phyloP scores from a whole-genome alignment of 1,140 invertebrate genomes.

The Hirudo medicinalis region DNA sequence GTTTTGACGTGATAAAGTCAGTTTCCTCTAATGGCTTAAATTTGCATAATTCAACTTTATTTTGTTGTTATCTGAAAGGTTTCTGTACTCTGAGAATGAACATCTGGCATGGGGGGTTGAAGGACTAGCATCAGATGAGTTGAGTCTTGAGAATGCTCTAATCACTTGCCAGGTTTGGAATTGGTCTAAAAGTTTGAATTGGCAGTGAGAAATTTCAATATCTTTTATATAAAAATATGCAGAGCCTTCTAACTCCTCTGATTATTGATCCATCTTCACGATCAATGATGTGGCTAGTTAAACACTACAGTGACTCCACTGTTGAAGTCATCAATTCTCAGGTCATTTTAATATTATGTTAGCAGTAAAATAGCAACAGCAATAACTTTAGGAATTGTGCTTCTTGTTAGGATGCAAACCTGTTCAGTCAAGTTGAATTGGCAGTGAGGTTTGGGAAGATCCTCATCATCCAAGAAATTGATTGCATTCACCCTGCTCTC shows the following conservation, averaged over 20 bases:
- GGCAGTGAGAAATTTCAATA: neutral
- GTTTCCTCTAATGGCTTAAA: too few relatives aligned
- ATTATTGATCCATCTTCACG: slow-evolving; percentile 77
- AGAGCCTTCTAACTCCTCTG: slow-evolving; percentile 53
- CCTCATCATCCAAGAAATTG: slow-evolving; percentile 69
- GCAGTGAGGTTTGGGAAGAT: slow-evolving; percentile 83
- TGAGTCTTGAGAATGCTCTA: slow-evolving; percentile 69
- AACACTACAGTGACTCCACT: slow-evolving; percentile 51
- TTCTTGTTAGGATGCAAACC: slow-evolving; percentile 51
- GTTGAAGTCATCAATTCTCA: slow-evolving; percentile 64
- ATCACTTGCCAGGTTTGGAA: slow-evolving; percentile 44
- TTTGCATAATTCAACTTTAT: neutral
- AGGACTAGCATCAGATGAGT: slow-evolving; percentile 63
- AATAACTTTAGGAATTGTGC: neutral
- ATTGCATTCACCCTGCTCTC: slow-evolving; percentile 52
- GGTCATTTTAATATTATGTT: slow-evolving; percentile 27
- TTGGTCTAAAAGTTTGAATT: neutral
- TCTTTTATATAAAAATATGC: slow-evolving; percentile 15
- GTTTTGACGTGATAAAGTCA: too few relatives aligned
- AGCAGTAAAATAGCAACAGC: too few relatives aligned
- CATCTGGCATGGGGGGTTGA: slow-evolving; percentile 71
- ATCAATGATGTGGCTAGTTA: slow-evolving; percentile 67
- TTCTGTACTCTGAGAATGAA: slow-evolving; percentile 61
- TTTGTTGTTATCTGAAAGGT: slow-evolving; percentile 30
- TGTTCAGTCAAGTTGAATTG: slow-evolving; percentile 69